A percentile compares a stretch with the other conserved stretches of the same genome.
phyloP scores from a whole-genome alignment of 2,113 vertebrate species.

The Charina bottae region DNA sequence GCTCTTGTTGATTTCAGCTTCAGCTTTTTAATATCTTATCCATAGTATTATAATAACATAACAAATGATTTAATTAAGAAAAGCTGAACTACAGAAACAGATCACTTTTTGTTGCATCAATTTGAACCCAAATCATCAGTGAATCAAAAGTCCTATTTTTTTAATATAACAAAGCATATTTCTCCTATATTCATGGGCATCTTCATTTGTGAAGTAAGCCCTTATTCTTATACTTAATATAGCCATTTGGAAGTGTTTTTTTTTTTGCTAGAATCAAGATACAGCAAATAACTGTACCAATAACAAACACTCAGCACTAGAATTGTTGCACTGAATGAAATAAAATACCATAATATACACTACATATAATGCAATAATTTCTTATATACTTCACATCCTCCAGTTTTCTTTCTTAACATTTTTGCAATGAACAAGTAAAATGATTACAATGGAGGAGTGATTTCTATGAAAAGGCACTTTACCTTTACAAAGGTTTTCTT shows the following conservation, averaged over 20 bases:
- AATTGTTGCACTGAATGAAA: constrained; percentile 62
- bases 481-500: constrained; percentile 37
- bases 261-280: constrained; percentile 66
- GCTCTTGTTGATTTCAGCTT: background rate
- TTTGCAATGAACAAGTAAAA: constrained; percentile 66
- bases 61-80: constrained; percentile 22
- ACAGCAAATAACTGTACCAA: constrained; percentile 68
- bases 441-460: constrained; percentile 50
- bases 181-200: constrained; percentile 47
- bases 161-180: constrained; percentile 48
- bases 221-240: constrained; percentile 53
- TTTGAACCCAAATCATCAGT: constrained; percentile 38
- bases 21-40: constrained; percentile 17
- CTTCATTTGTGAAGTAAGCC: constrained; percentile 54
- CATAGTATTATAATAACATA: background rate
- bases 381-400: constrained; percentile 69
- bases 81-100: background rate
- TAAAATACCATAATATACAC: constrained; percentile 72
- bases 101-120: constrained; percentile 24
- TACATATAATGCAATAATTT: constrained; percentile 65
- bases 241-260: constrained; percentile 67
- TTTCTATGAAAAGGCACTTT: constrained; percentile 56
- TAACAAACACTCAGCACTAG: constrained; percentile 70
- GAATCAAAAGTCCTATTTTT: constrained; percentile 43
- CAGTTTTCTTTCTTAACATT: constrained; percentile 54